Evolutionary conservation across 2,797 vertebrate species (phyloP).

Genomic region (Staurois parvus): DNA sequence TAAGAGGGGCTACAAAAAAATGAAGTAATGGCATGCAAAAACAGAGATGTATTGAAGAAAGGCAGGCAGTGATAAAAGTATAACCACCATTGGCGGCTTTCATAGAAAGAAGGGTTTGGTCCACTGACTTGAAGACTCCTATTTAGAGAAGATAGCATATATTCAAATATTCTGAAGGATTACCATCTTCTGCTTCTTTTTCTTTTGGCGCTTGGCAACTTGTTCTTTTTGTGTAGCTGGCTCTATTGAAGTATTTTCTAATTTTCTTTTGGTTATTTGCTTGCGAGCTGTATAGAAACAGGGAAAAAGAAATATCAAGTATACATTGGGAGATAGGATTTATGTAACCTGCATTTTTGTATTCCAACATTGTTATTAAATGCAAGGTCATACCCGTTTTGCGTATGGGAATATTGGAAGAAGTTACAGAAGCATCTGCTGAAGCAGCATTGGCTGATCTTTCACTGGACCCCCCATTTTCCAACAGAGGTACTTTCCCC

Average conservation of each 20-base stretch:
- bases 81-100: too few species aligned
- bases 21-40: too few species aligned
- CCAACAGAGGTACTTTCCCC: conserved; percentile 8
- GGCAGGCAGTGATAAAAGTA: too few species aligned
- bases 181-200: conserved; percentile 59
- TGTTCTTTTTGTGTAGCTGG: conserved; percentile 41
- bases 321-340: background rate
- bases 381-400: conserved; percentile 77
- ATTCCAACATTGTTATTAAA: conserved; percentile 29
- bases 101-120: too few species aligned
- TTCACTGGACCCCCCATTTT: conserved; percentile 59
- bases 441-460: conserved; percentile 68
- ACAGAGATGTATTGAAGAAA: too few species aligned
- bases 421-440: conserved; percentile 68
- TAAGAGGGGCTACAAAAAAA: too few species aligned
- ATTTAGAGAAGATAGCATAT: too few species aligned
- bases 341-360: background rate
- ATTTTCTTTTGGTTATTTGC: conserved; percentile 86
- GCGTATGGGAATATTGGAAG: conserved; percentile 79
- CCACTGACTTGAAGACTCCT: too few species aligned
- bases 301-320: background rate
- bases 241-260: conserved; percentile 66
- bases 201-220: conserved; percentile 64
- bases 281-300: conserved; percentile 80
- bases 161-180: too few species aligned